These are phyloP conservation scores for Trialeurodes vaporariorum DNA, from an alignment of 1,140 invertebrate genomes.

Conservation along the genomic window DNA sequence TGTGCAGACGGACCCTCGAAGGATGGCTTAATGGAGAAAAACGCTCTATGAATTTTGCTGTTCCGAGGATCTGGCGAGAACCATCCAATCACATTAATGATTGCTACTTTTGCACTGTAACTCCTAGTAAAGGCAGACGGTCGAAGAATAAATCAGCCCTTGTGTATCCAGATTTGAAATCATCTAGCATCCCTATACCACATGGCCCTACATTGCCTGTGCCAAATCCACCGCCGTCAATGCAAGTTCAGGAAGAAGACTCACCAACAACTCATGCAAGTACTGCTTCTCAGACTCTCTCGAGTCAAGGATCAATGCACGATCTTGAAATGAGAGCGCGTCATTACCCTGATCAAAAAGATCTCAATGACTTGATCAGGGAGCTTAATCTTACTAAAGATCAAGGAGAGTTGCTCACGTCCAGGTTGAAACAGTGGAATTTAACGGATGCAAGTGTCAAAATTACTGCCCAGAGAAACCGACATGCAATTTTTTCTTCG, in stretches of 20 bases:
- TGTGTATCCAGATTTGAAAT: not conserved
- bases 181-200: not conserved
- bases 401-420: constrained; percentile 5
- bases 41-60: not conserved
- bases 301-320: not conserved
- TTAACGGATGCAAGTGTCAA: not conserved
- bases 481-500: not conserved
- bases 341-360: not conserved
- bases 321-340: not conserved
- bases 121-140: not conserved
- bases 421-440: constrained; percentile 25
- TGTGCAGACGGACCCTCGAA: not conserved
- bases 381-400: not conserved
- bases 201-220: not conserved
- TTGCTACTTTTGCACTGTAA: not conserved
- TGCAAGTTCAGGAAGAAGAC: not conserved
- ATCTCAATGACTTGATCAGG: not conserved
- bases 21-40: not conserved
- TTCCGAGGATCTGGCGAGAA: not conserved
- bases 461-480: not conserved
- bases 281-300: too few species aligned
- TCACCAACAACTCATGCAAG: not conserved
- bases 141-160: not conserved
- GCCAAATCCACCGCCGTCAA: not conserved
- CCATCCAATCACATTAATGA: not conserved